phyloP scores from a whole-genome alignment of 1,140 invertebrate species.

The Epicauta chinensis region DNA sequence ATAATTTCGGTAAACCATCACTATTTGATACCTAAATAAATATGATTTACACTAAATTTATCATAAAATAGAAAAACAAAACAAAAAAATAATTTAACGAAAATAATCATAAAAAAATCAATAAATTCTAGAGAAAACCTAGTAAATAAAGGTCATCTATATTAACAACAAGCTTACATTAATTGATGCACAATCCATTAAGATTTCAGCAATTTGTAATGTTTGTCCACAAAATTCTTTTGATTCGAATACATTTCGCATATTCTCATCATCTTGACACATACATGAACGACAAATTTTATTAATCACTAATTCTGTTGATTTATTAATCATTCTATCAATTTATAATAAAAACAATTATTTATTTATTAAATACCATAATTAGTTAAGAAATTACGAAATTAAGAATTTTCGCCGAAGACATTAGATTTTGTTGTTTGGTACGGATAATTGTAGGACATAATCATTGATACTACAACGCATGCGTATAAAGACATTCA shows the following conservation, averaged over 20 bases:
- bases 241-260: slow-evolving; percentile 37
- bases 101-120: no score
- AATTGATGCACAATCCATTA: slow-evolving; percentile 52
- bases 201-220: slow-evolving; percentile 50
- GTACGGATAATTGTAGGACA: slow-evolving; percentile 1
- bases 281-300: slow-evolving; percentile 42
- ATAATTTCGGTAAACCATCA: slow-evolving; percentile 41
- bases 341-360: no score
- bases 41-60: neutral
- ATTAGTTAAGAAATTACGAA: slow-evolving; percentile 8
- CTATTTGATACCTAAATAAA: slow-evolving; percentile 35
- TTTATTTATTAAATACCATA: slow-evolving; percentile 1
- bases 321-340: slow-evolving; percentile 31
- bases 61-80: no score
- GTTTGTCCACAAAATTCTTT: slow-evolving; percentile 26
- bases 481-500: no score
- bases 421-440: slow-evolving; percentile 12
- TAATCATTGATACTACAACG: neutral
- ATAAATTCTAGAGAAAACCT: neutral
- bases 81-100: no score
- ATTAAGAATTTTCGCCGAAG: no score
- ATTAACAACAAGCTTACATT: slow-evolving; percentile 42
- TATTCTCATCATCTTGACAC: slow-evolving; percentile 33
- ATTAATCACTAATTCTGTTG: slow-evolving; percentile 28
- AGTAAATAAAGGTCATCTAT: slow-evolving; percentile 3